Evolutionary conservation across 2,888 invertebrate species (phyloP).

Genomic region (Odontothrips loti): DNA sequence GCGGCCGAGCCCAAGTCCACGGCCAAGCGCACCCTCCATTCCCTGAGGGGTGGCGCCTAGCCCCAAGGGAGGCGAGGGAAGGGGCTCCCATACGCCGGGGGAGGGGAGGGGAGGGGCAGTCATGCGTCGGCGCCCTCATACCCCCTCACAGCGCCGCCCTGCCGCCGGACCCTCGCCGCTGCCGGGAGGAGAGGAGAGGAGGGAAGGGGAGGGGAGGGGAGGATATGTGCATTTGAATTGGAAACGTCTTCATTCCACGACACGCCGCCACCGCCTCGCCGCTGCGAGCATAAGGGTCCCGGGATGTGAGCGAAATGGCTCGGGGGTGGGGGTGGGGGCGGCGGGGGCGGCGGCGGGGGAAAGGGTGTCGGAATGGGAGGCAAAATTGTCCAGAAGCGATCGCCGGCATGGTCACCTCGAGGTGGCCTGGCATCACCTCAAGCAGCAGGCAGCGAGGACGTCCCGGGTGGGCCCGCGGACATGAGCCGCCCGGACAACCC

Average conservation of each 20-base stretch:
- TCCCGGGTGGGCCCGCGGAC: no score
- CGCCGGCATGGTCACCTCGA: no score
- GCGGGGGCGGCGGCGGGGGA: no score
- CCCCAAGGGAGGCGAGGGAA: not conserved
- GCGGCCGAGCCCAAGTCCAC: not conserved
- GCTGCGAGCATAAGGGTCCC: no score
- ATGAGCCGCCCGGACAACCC: no score
- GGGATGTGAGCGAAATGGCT: not conserved
- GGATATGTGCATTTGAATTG: constrained; percentile 23
- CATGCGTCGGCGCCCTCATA: not conserved
- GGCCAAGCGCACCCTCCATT: not conserved
- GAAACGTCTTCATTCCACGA: constrained; percentile 10
- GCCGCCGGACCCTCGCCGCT: not conserved
- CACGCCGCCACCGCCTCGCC: not conserved
- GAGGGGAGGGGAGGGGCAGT: not conserved
- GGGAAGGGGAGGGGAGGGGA: not conserved
- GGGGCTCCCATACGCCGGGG: not conserved
- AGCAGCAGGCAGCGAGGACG: no score
- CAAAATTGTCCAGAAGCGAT: no score
- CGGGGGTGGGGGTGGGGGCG: no score
- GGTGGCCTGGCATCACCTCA: no score
- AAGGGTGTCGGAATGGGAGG: no score
- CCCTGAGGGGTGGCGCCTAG: constrained; percentile 9
- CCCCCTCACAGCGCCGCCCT: not conserved
- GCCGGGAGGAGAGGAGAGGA: not conserved